phyloP scores from a whole-genome alignment of 1,140 invertebrate genomes.

The Chlorops oryzae region DNA sequence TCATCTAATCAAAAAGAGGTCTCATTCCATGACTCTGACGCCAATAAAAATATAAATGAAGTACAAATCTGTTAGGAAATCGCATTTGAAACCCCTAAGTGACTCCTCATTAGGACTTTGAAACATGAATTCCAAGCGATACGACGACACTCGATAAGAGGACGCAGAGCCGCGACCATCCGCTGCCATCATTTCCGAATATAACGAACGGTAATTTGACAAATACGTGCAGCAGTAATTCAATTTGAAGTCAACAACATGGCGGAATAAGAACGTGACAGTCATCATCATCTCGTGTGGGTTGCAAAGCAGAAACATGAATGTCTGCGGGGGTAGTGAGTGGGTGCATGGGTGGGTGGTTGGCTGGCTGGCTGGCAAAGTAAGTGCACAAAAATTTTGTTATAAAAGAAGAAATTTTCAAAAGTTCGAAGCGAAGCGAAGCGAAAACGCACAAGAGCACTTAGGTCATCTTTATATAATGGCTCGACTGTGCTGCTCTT shows the following conservation, averaged over 20 bases:
- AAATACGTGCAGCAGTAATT: constrained; percentile 40
- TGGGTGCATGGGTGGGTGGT: too few relatives aligned
- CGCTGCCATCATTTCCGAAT: constrained; percentile 7
- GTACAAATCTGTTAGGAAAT: constrained; percentile 9
- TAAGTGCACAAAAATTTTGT: too few relatives aligned
- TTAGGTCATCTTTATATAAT: constrained; percentile 9
- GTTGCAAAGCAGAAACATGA: not conserved
- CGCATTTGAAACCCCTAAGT: constrained; percentile 11
- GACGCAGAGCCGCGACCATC: not conserved
- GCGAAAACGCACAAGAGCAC: constrained; percentile 7
- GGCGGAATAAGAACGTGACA: not conserved
- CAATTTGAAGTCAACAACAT: constrained; percentile 18
- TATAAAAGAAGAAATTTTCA: not conserved
- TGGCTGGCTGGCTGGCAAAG: too few relatives aligned
- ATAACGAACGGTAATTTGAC: constrained; percentile 18
- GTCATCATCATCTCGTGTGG: not conserved
- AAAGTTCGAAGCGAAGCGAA: not conserved
- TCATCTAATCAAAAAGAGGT: too few relatives aligned
- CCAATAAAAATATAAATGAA: too few relatives aligned
- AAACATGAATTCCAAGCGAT: not conserved
- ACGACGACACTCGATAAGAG: not conserved
- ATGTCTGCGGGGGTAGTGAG: too few relatives aligned
- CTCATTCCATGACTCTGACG: too few relatives aligned
- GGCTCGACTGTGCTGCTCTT: not conserved
- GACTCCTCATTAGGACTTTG: constrained; percentile 6